Base-by-base conservation (phyloP, 92 coral and sea anemone species). In the Isaurus tuberculatus region DNA sequence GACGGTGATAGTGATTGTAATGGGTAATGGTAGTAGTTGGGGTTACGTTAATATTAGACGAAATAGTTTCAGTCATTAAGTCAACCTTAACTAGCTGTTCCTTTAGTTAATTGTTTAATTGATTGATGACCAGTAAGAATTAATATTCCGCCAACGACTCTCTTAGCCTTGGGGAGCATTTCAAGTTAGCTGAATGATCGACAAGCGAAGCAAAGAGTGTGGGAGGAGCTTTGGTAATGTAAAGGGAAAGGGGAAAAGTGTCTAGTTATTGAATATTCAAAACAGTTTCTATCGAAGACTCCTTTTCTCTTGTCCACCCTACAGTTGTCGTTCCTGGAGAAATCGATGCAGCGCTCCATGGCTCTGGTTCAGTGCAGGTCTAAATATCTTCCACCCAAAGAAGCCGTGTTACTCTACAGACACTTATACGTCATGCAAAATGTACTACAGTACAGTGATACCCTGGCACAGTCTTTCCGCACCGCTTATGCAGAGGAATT, bases 401-500 rank as follows among this genome's bases (percentile, higher is more conserved):
- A 91, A n/a, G 97, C 99, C 9, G 97, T 92, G 14, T 71, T 94
- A 51, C 85, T 96, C 53, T 96, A 92, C 67, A 83, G 88, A 11
- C 94, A 94, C 78, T 86, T 96, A 28, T 92, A 79, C 53, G 89
- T 96, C 15, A 88, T 96, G n/a, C 92, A 94, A 64, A 96, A 94
- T 46, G 85, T 96, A 44, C 64, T 96, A 65, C 93, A 94, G 72
- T 92, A 92, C 79, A 94, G 99, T 34, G 77, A 86, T 5, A 71
- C 68, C 14, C 82, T 96, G 79, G 92, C 92, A 8, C 75, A 83
- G 33, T 90, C 84, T 28, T 74, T 96, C 22, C 93, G 94, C 27
- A 91, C 88, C n/a, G 89, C 86, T 55, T 94, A 91, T 84, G 91
- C 98, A 16, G 99, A 96, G 63, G 99, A 96, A 69, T 96, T 96